phyloP scores from a whole-genome alignment of 2,888 invertebrate species.

The Lycophotia porphyrea region DNA sequence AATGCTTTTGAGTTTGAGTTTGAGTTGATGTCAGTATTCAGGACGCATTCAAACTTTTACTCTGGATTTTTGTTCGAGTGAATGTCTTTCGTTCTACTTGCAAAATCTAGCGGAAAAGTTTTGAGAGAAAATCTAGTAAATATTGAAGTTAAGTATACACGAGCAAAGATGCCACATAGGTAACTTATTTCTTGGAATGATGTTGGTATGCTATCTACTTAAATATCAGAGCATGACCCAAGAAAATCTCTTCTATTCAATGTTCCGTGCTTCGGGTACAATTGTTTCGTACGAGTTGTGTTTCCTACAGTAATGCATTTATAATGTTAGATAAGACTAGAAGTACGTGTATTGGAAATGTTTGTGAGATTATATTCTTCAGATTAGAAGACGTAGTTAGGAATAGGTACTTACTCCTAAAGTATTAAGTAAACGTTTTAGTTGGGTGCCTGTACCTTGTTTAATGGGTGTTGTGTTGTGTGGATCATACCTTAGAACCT shows the following conservation, averaged over 20 bases:
- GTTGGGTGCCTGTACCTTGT: background rate
- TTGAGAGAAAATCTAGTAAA: background rate
- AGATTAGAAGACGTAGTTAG: background rate
- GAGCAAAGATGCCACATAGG: background rate
- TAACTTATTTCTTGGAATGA: background rate
- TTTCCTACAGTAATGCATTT: constrained; percentile 29
- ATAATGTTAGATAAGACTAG: constrained; percentile 15
- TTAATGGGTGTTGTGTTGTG: background rate
- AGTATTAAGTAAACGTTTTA: background rate
- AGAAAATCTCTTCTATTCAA: constrained; percentile 28
- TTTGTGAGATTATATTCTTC: constrained; percentile 12
- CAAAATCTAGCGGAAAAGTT: constrained; percentile 3
- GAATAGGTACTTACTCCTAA: background rate
- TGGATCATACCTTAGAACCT: background rate
- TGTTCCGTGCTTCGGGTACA: constrained; percentile 20
- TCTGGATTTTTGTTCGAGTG: background rate
- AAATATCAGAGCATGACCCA: constrained; percentile 18
- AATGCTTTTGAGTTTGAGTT: too few species aligned
- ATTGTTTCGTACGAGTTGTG: constrained; percentile 33
- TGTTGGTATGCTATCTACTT: background rate
- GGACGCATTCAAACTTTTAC: constrained; percentile 5
- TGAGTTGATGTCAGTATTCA: constrained; percentile 4
- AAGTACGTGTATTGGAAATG: constrained; percentile 1
- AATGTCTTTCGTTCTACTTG: background rate
- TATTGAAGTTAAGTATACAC: background rate